Evolutionary conservation across 1,140 invertebrate genomes (phyloP).

Genomic region (Drosophila malerkotliana): DNA sequence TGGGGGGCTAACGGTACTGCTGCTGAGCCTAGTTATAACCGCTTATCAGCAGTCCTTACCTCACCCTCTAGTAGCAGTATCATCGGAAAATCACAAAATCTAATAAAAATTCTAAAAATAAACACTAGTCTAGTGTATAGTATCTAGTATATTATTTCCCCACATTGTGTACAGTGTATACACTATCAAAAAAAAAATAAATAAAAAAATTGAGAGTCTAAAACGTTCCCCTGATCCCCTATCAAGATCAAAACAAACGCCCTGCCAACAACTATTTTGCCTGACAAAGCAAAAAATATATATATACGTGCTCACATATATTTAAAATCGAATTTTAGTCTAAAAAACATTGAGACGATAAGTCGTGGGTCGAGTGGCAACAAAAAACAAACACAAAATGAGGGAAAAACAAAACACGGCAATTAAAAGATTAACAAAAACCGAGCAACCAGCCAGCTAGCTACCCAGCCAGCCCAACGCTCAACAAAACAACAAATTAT

Average conservation of each 20-base stretch:
- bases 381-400: constrained; percentile 59
- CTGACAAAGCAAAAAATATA: not conserved
- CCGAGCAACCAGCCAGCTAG: too few species aligned
- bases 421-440: constrained; percentile 74
- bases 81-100: too few species aligned
- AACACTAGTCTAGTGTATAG: too few species aligned
- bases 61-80: too few species aligned
- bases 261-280: constrained; percentile 36
- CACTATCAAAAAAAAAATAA: constrained; percentile 19
- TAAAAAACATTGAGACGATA: constrained; percentile 69
- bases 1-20: not conserved
- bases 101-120: not conserved
- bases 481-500: constrained; percentile 24
- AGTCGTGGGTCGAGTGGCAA: constrained; percentile 65
- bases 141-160: too few species aligned
- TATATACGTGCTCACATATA: not conserved
- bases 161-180: not conserved
- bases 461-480: constrained; percentile 21
- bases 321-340: constrained; percentile 47
- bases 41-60: not conserved
- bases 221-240: constrained; percentile 5
- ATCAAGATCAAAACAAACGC: constrained; percentile 70
- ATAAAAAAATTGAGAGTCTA: not conserved
- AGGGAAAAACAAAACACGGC: constrained; percentile 65
- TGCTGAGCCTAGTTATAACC: not conserved